Conservation (phyloP, 2,888 invertebrate genomes). For the Zelleria hepariella region DNA sequence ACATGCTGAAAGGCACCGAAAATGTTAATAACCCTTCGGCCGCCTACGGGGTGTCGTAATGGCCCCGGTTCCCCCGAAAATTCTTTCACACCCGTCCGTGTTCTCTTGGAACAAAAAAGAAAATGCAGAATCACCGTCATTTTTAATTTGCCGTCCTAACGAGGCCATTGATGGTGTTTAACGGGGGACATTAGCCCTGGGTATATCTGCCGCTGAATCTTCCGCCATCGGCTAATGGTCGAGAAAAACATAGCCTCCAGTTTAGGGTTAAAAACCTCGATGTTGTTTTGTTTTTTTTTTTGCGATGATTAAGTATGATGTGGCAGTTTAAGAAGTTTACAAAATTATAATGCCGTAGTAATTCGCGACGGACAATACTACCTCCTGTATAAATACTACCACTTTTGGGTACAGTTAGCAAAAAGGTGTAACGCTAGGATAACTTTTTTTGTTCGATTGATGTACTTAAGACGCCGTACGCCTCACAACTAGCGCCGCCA, state of each 20-base stretch:
- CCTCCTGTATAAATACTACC: too few species aligned
- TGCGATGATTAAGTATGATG: background rate
- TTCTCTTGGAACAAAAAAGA: conserved; percentile 61
- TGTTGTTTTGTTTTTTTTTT: background rate
- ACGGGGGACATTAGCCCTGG: conserved; percentile 45
- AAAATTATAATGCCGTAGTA: too few species aligned
- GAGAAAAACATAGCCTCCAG: conserved; percentile 22
- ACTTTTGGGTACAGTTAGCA: too few species aligned
- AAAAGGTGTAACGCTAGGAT: too few species aligned
- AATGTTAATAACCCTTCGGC: conserved; percentile 22
- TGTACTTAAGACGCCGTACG: too few species aligned
- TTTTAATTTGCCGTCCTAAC: conserved; percentile 61
- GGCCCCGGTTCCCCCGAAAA: conserved; percentile 48
- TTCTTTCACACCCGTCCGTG: conserved; percentile 59
- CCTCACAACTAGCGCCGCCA: too few species aligned
- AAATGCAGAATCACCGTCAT: conserved; percentile 65
- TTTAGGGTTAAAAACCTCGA: conserved; percentile 2
- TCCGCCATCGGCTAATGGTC: conserved; percentile 41
- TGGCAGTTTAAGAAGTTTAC: background rate
- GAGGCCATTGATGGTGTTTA: conserved; percentile 63
- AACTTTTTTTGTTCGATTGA: too few species aligned
- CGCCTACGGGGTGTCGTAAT: conserved; percentile 24
- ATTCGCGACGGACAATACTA: too few species aligned
- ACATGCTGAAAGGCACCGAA: background rate
- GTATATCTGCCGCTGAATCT: conserved; percentile 48